A percentile compares a stretch with the other conserved stretches of the same genome.
Evolutionary conservation across 2,888 invertebrate species (phyloP).

Genomic region (Oscheius sp.): DNA sequence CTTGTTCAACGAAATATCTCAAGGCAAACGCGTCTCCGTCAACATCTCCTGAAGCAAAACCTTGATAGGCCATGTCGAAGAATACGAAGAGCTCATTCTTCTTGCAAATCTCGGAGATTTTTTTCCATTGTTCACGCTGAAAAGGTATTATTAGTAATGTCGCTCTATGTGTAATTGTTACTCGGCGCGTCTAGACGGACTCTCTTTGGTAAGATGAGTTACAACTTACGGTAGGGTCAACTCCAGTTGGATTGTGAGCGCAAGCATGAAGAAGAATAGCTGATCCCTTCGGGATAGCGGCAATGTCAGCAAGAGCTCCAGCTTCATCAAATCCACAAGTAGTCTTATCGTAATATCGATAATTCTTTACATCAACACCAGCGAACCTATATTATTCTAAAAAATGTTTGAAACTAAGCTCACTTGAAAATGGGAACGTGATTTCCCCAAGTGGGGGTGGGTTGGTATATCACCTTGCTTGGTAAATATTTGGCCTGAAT

Average conservation of each 20-base stretch:
- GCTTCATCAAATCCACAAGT: slow-evolving; percentile 91
- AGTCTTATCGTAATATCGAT: slow-evolving; percentile 90
- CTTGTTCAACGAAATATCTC: slow-evolving; percentile 76
- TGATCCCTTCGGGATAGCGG: slow-evolving; percentile 73
- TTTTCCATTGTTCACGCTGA: slow-evolving; percentile 84
- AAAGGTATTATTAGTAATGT: not conserved
- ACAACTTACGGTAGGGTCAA: slow-evolving; percentile 55
- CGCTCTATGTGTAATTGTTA: too few relatives aligned
- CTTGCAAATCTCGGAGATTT: slow-evolving; percentile 86
- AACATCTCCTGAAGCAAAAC: slow-evolving; percentile 93
- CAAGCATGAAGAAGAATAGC: slow-evolving; percentile 92
- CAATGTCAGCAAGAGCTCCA: slow-evolving; percentile 79
- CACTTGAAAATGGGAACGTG: slow-evolving; percentile 90
- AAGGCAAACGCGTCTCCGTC: slow-evolving; percentile 91
- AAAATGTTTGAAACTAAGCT: slow-evolving; percentile 34
- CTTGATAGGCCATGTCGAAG: slow-evolving; percentile 73
- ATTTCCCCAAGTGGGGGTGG: slow-evolving; percentile 96
- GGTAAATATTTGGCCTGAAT: slow-evolving; percentile 77
- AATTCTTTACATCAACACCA: slow-evolving; percentile 84
- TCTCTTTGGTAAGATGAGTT: not conserved
- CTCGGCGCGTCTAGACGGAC: too few relatives aligned
- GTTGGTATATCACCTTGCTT: slow-evolving; percentile 84
- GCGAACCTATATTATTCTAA: slow-evolving; percentile 77
- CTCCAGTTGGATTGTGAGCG: slow-evolving; percentile 97
- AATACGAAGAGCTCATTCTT: slow-evolving; percentile 63